These are phyloP conservation scores for Danaus chrysippus DNA, from an alignment of 2,888 invertebrate genomes.

Conservation along the genomic window DNA sequence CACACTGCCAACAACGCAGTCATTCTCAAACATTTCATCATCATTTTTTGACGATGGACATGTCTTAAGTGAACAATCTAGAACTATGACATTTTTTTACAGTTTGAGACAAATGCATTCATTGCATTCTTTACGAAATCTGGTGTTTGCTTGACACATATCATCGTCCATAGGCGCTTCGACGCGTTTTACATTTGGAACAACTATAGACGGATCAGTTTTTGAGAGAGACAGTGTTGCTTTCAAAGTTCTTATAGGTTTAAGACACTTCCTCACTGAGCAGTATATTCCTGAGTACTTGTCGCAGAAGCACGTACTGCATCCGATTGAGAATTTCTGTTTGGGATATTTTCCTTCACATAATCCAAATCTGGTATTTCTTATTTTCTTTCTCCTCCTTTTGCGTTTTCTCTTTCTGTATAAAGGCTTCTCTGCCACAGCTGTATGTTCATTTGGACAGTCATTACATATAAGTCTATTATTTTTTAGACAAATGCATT, in stretches of 20 bases:
- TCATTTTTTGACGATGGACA: constrained; percentile 36
- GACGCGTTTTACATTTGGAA: constrained; percentile 10
- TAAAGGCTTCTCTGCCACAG: neutral
- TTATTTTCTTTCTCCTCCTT: constrained; percentile 25
- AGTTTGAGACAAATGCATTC: constrained; percentile 50
- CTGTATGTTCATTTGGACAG: constrained; percentile 43
- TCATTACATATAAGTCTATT: constrained; percentile 64
- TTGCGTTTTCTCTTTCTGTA: neutral
- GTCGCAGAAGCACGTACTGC: constrained; percentile 77
- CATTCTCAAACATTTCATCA: constrained; percentile 16
- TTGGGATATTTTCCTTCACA: constrained; percentile 44
- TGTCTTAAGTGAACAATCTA: constrained; percentile 58
- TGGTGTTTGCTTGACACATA: constrained; percentile 48
- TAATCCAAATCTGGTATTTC: constrained; percentile 20
- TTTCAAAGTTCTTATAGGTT: constrained; percentile 17
- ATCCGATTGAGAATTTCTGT: constrained; percentile 61
- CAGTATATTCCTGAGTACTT: constrained; percentile 58
- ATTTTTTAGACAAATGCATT: constrained; percentile 69
- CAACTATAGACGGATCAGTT: too few relatives aligned
- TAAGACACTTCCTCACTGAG: constrained; percentile 57
- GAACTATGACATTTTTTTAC: constrained; percentile 44
- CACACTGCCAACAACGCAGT: constrained; percentile 46
- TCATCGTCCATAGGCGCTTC: constrained; percentile 37
- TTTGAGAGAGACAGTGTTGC: neutral
- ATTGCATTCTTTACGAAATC: constrained; percentile 55